A percentile compares a stretch with the other conserved stretches of the same genome.
phyloP scores from a whole-genome alignment of 1,140 invertebrate genomes.

The Ceratoteleas bidentatus region DNA sequence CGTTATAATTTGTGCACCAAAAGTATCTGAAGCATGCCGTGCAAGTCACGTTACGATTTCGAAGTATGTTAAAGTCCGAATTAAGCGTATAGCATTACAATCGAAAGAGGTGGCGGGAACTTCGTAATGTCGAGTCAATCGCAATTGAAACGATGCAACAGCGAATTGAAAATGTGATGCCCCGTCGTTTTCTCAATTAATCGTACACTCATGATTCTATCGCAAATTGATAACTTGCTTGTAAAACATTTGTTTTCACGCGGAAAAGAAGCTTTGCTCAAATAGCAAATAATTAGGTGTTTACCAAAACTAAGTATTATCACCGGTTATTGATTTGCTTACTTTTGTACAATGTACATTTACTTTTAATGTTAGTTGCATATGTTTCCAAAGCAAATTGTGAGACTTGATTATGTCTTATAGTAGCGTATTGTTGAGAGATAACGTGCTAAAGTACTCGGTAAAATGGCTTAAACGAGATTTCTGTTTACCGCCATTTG shows the following conservation, averaged over 20 bases:
- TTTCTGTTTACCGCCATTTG: slow-evolving; percentile 24
- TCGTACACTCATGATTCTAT: slow-evolving; percentile 17
- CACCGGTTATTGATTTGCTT: slow-evolving; percentile 18
- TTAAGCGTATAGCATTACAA: slow-evolving; percentile 3
- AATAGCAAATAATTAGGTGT: slow-evolving; percentile 48
- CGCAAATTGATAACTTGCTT: slow-evolving; percentile 27
- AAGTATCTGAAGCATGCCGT: neutral
- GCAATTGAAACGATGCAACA: neutral
- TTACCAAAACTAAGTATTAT: slow-evolving; percentile 37
- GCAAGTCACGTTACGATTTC: neutral
- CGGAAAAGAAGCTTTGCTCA: slow-evolving; percentile 45
- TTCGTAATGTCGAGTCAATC: slow-evolving; percentile 3
- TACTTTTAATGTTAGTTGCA: slow-evolving; percentile 16
- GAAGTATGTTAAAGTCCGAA: slow-evolving; percentile 2
- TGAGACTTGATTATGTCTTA: slow-evolving; percentile 27
- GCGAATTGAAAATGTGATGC: slow-evolving; percentile 6
- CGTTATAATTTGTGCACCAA: no score
- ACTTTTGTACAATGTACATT: slow-evolving; percentile 14
- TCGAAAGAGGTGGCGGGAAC: neutral
- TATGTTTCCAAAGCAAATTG: slow-evolving; percentile 44
- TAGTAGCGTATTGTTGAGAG: slow-evolving; percentile 12
- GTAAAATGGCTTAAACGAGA: slow-evolving; percentile 6
- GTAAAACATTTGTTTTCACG: slow-evolving; percentile 21
- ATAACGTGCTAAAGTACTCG: slow-evolving; percentile 8
- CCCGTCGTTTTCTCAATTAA: slow-evolving; percentile 7